Evolutionary conservation across 2,888 invertebrate species (phyloP).

Genomic region (Lumbricus terrestris): DNA sequence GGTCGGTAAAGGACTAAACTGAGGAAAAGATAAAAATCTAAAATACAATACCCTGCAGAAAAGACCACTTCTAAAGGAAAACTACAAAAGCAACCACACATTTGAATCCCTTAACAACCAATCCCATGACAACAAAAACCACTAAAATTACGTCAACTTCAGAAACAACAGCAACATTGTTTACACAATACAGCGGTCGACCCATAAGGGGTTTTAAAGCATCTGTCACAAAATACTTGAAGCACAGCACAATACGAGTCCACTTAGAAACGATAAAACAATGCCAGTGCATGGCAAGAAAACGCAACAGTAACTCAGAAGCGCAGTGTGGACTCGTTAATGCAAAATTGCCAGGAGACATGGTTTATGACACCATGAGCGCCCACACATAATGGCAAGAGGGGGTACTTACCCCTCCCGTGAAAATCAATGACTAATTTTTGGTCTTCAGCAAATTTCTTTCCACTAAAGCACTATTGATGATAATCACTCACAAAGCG

Average conservation of each 20-base stretch:
- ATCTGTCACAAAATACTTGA: slow-evolving; percentile 3
- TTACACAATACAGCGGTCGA: neutral
- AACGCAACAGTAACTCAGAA: neutral
- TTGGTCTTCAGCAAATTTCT: too few species aligned
- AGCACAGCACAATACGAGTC: neutral
- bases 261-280: neutral
- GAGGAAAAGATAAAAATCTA: neutral
- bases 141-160: neutral
- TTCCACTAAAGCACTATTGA: too few species aligned
- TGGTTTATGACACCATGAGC: too few species aligned
- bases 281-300: neutral
- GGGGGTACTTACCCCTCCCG: too few species aligned
- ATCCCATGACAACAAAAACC: neutral
- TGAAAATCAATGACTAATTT: too few species aligned
- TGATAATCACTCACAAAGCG: too few species aligned
- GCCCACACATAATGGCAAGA: too few species aligned
- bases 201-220: neutral
- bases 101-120: neutral
- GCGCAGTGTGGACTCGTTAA: neutral
- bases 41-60: neutral
- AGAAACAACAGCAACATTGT: neutral
- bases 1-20: too few species aligned
- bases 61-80: neutral
- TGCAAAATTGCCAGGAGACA: too few species aligned
- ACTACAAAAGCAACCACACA: neutral